Conservation (phyloP, 2,888 invertebrate species). For the Dolichopus griseipennis region DNA sequence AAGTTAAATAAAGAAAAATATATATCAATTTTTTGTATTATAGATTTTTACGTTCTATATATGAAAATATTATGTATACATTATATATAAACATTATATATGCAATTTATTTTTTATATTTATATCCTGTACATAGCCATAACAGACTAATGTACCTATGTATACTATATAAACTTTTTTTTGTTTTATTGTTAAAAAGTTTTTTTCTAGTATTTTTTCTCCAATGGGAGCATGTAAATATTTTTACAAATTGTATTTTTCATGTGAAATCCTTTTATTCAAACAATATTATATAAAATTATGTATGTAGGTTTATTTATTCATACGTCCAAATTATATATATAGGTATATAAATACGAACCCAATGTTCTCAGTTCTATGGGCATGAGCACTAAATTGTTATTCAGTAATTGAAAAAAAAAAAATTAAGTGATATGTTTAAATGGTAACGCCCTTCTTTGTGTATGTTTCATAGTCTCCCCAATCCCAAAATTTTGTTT, state of each 20-base stretch:
- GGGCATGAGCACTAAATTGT: slow-evolving; percentile 31
- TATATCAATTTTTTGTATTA: too few species aligned
- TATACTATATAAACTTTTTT: too few species aligned
- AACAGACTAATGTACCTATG: too few species aligned
- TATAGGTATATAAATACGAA: background rate
- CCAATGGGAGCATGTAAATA: background rate
- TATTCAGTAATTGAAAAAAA: slow-evolving; percentile 30
- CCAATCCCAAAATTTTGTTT: background rate
- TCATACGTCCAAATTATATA: background rate
- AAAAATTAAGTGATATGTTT: background rate
- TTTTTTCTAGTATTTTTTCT: background rate
- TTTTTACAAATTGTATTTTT: background rate
- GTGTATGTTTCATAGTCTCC: background rate
- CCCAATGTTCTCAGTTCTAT: background rate
- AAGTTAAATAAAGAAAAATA: too few species aligned
- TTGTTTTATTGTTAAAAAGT: too few species aligned
- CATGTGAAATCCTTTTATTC: background rate
- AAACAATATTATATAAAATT: background rate
- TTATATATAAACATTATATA: too few species aligned
- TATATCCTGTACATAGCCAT: too few species aligned
- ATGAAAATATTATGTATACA: too few species aligned
- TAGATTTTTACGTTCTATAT: too few species aligned
- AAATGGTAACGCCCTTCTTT: slow-evolving; percentile 7
- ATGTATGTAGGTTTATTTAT: background rate
- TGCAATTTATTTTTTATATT: too few species aligned